phyloP scores from a whole-genome alignment of 1,140 invertebrate species.

The Bombus picipes region DNA sequence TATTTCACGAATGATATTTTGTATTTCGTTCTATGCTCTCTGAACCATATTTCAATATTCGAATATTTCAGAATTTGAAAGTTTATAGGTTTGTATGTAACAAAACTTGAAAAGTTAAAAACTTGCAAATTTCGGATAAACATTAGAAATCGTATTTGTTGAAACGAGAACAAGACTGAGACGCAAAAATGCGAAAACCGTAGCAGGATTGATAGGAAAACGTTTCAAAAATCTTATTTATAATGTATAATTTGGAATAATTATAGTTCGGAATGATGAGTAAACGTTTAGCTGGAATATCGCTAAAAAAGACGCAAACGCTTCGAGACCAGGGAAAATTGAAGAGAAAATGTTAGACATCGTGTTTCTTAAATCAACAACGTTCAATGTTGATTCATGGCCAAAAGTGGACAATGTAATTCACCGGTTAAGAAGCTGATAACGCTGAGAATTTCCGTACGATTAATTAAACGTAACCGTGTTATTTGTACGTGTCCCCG shows the following conservation, averaged over 20 bases:
- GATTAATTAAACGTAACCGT: slow-evolving; percentile 36
- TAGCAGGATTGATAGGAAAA: too few species aligned
- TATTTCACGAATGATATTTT: too few species aligned
- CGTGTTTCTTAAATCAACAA: slow-evolving; percentile 25
- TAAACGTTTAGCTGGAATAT: neutral
- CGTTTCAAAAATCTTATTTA: neutral
- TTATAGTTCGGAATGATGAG: neutral
- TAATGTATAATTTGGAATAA: neutral
- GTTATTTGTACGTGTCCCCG: slow-evolving; percentile 10
- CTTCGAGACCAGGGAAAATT: slow-evolving; percentile 2
- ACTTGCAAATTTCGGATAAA: neutral
- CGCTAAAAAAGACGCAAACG: neutral
- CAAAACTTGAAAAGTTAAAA: neutral
- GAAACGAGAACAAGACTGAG: too few species aligned
- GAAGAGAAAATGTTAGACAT: neutral
- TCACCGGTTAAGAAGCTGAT: slow-evolving; percentile 17
- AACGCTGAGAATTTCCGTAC: slow-evolving; percentile 18
- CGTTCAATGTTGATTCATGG: slow-evolving; percentile 20
- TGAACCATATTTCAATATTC: too few species aligned
- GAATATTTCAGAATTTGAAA: neutral
- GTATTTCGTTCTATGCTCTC: too few species aligned
- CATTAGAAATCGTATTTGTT: neutral
- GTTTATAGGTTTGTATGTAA: neutral
- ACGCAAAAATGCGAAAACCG: too few species aligned
- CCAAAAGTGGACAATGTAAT: slow-evolving; percentile 22